These are phyloP conservation scores for Heterocephalus glaber DNA, from an alignment of 2,113 vertebrate genomes.

Conservation along the genomic window DNA sequence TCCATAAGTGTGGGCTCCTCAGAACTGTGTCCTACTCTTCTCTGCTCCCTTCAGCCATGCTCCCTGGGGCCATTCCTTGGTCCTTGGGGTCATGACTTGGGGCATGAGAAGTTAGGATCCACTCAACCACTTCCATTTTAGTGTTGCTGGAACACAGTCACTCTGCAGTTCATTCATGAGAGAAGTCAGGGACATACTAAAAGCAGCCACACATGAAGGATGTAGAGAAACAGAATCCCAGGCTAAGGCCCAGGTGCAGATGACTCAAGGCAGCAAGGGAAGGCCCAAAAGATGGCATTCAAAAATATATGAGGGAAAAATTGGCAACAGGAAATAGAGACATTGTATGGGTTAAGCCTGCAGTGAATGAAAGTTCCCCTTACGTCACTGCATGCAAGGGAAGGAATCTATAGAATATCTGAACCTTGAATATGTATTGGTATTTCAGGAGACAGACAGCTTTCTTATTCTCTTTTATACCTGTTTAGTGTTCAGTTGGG, in stretches of 20 bases:
- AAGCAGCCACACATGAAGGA: not conserved
- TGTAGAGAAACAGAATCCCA: conserved; percentile 39
- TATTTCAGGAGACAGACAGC: conserved; percentile 59
- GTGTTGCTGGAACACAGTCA: conserved; percentile 30
- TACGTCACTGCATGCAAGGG: not conserved
- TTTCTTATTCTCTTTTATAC: conserved; percentile 61
- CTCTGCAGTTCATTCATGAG: conserved; percentile 19
- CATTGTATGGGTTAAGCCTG: not conserved
- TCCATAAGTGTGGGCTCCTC: conserved; percentile 7
- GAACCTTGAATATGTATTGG: conserved; percentile 5
- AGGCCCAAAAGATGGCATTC: conserved; percentile 38
- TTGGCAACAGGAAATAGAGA: conserved; percentile 49
- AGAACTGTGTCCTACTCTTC: conserved; percentile 32
- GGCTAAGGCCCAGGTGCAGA: not conserved
- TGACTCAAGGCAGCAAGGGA: conserved; percentile 43
- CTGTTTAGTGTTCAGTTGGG: conserved; percentile 23
- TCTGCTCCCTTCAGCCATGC: not conserved
- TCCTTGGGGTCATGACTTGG: not conserved
- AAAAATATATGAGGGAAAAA: conserved; percentile 21
- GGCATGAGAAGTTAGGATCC: not conserved
- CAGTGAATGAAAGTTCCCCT: conserved; percentile 25
- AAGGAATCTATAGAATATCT: conserved; percentile 29
- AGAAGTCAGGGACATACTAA: conserved; percentile 48
- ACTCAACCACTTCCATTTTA: conserved; percentile 18
- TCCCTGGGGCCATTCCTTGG: conserved; percentile 4